A percentile compares a stretch with the other conserved stretches of the same genome.
phyloP scores from a whole-genome alignment of 2,888 invertebrate genomes.

The Polyommatus iphigenia region DNA sequence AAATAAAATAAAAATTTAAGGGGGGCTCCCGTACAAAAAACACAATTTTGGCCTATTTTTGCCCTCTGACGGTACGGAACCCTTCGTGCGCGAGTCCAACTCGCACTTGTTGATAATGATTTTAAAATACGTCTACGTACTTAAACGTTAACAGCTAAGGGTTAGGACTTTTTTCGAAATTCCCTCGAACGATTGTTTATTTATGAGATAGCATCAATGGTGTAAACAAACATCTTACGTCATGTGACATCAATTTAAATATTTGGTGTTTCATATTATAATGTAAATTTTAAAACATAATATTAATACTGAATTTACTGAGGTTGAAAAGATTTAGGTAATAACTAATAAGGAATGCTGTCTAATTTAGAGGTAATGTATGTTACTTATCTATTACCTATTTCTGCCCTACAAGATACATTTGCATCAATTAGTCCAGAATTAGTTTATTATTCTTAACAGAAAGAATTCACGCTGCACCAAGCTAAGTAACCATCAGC shows the following conservation, averaged over 20 bases:
- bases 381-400: too few relatives aligned
- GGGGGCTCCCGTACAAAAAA: too few relatives aligned
- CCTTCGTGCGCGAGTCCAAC: too few relatives aligned
- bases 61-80: too few relatives aligned
- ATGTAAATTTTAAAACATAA: neutral
- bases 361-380: neutral
- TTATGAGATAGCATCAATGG: constrained; percentile 38
- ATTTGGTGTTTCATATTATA: neutral
- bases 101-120: constrained; percentile 75
- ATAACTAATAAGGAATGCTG: neutral
- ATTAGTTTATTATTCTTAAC: too few relatives aligned
- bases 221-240: neutral
- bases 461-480: too few relatives aligned
- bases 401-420: too few relatives aligned
- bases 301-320: neutral
- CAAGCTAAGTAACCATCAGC: too few relatives aligned
- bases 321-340: neutral
- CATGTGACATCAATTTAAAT: neutral
- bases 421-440: too few relatives aligned
- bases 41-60: too few relatives aligned
- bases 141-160: constrained; percentile 60
- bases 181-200: constrained; percentile 40
- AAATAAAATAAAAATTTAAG: too few relatives aligned
- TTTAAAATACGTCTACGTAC: constrained; percentile 69
- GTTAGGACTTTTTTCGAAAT: constrained; percentile 48